Evolutionary conservation across 2,113 vertebrate genomes (phyloP).

Genomic region (Tragelaphus imberbis): DNA sequence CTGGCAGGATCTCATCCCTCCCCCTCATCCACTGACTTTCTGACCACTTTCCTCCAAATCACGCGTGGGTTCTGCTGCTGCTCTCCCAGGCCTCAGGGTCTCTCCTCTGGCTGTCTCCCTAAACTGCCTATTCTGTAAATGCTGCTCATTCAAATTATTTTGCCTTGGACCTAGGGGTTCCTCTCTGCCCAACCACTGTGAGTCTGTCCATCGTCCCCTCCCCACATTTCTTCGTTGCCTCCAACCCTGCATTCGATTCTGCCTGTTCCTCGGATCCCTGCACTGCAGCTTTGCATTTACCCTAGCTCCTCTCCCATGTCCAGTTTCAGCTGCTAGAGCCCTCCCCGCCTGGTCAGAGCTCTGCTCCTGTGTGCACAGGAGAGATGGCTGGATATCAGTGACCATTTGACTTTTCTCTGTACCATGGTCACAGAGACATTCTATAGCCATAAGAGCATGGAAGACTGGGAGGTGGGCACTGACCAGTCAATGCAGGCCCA

Average conservation of each 20-base stretch:
- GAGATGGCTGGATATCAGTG: neutral
- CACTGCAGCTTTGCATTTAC: neutral
- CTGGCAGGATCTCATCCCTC: neutral
- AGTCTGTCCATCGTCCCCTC: neutral
- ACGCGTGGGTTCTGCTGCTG: rapidly evolving
- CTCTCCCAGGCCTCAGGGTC: neutral
- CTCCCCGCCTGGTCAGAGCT: neutral
- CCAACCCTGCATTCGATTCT: neutral
- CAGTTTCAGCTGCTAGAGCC: neutral
- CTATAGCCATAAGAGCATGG: rapidly evolving
- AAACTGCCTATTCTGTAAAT: neutral
- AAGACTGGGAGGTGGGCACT: neutral
- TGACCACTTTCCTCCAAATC: neutral
- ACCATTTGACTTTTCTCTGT: neutral
- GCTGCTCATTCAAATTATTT: neutral
- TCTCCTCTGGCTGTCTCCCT: neutral
- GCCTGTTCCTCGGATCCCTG: neutral
- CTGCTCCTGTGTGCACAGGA: neutral
- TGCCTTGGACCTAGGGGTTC: neutral
- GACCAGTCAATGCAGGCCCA: neutral
- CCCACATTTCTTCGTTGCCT: neutral
- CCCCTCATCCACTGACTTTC: neutral
- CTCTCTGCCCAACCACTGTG: neutral
- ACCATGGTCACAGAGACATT: neutral
- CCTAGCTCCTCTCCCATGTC: neutral